These are phyloP conservation scores for Eupithecia pulchellata DNA, from an alignment of 2,888 invertebrate genomes.

Conservation along the genomic window DNA sequence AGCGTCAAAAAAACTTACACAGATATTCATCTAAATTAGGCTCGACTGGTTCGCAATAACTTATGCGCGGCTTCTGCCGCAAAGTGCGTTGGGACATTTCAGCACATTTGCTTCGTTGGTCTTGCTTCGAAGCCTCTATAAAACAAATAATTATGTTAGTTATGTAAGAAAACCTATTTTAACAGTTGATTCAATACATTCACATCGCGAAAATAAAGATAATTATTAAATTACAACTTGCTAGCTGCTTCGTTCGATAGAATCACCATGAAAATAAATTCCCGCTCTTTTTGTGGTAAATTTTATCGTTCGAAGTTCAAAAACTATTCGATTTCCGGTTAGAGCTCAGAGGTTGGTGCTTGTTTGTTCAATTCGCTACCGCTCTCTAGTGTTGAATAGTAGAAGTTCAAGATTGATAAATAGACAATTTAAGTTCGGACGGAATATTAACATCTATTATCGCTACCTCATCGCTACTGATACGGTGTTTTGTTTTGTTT, in stretches of 20 bases:
- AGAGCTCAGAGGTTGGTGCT: background rate
- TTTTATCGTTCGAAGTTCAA: background rate
- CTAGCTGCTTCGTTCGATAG: background rate
- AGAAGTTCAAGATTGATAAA: background rate
- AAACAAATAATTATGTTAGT: background rate
- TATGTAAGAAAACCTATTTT: background rate
- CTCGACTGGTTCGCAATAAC: conserved; percentile 59
- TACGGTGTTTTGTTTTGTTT: too few species aligned
- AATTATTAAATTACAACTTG: background rate
- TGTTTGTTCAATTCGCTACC: background rate
- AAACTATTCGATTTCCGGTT: background rate
- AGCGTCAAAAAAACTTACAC: conserved; percentile 48
- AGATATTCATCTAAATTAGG: conserved; percentile 57
- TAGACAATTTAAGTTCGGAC: background rate
- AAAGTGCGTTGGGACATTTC: conserved; percentile 22
- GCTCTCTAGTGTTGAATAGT: background rate
- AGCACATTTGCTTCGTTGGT: background rate
- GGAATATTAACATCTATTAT: too few species aligned
- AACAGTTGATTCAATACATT: background rate
- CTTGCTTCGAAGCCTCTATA: background rate
- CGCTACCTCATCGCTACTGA: too few species aligned
- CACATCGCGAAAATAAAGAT: background rate
- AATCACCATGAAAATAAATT: background rate
- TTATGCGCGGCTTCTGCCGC: conserved; percentile 50
- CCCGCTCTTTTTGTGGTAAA: background rate